phyloP scores from a whole-genome alignment of 2,888 invertebrate genomes.

The Ormyrus nitidulus region DNA sequence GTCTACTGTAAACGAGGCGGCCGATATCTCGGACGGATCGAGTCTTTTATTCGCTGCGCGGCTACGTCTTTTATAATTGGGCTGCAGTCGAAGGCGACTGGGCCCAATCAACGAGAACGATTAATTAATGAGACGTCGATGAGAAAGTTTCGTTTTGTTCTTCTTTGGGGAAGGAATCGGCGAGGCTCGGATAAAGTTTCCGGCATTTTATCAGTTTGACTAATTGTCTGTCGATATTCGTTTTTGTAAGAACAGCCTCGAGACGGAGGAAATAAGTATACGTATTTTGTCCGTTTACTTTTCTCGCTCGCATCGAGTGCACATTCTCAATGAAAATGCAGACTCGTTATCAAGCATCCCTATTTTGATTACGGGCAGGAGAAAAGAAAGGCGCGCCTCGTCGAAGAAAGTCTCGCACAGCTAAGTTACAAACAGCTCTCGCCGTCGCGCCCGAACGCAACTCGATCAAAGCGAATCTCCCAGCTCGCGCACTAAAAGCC shows the following conservation, averaged over 20 bases:
- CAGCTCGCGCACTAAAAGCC: too few relatives aligned
- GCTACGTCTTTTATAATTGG: constrained; percentile 44
- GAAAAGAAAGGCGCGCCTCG: too few relatives aligned
- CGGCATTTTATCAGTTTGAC: not conserved
- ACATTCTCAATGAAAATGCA: too few relatives aligned
- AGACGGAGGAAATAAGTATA: too few relatives aligned
- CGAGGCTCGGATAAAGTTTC: not conserved
- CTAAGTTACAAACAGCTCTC: too few relatives aligned
- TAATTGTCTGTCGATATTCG: not conserved
- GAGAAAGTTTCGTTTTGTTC: constrained; percentile 21
- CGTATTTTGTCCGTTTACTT: too few relatives aligned
- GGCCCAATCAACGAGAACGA: constrained; percentile 27
- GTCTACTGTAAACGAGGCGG: constrained; percentile 68
- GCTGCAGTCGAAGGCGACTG: constrained; percentile 25
- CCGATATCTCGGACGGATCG: constrained; percentile 22
- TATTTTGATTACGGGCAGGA: not conserved
- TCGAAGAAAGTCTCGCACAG: too few relatives aligned
- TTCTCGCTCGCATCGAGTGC: too few relatives aligned
- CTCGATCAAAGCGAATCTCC: too few relatives aligned
- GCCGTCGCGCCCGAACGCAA: too few relatives aligned
- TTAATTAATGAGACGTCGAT: constrained; percentile 39
- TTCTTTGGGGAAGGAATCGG: not conserved
- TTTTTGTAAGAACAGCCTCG: too few relatives aligned
- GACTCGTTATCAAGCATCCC: not conserved
- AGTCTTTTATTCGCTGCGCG: constrained; percentile 24